Percentiles rank a stretch among this genome's conserved stretches.
Conservation (phyloP, 2,888 invertebrate genomes). For the Andrena chrysosceles region DNA sequence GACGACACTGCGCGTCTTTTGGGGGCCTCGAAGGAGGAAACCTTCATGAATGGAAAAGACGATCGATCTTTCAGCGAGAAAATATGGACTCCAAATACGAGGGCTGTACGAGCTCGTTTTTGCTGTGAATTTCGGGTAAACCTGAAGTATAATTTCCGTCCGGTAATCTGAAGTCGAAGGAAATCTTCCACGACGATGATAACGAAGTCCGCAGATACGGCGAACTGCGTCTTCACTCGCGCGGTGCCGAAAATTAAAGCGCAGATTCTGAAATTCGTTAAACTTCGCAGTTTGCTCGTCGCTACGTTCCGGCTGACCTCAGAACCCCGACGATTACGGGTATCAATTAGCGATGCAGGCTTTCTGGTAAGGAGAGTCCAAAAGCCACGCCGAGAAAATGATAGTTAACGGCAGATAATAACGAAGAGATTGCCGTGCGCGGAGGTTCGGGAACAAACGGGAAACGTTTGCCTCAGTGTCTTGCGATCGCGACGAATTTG, state of each 20-base stretch:
- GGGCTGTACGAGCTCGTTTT: too few species aligned
- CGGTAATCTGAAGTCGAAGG: too few species aligned
- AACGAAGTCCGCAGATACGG: constrained; percentile 9
- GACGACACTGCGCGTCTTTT: constrained; percentile 1
- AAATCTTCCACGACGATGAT: too few species aligned
- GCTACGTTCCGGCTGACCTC: constrained; percentile 42
- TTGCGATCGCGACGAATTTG: background rate
- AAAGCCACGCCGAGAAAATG: constrained; percentile 71
- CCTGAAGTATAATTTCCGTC: too few species aligned
- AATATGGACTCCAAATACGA: too few species aligned
- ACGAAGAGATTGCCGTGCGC: constrained; percentile 35
- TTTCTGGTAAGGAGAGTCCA: constrained; percentile 69
- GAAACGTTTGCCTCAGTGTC: background rate
- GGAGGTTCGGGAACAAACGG: constrained; percentile 4
- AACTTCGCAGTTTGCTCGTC: constrained; percentile 38
- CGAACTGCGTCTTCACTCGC: constrained; percentile 20
- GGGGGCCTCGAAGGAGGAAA: background rate
- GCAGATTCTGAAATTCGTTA: background rate
- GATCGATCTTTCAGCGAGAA: background rate
- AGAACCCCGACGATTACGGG: constrained; percentile 68
- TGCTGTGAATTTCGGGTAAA: too few species aligned
- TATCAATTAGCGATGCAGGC: constrained; percentile 72
- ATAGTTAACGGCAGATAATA: constrained; percentile 72
- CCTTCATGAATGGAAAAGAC: constrained; percentile 1
- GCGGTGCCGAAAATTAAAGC: background rate